Percentiles rank a stretch among this genome's conserved stretches.
Evolutionary conservation across 2,797 vertebrate genomes (phyloP).

Genomic region (Chiloscyllium punctatum): DNA sequence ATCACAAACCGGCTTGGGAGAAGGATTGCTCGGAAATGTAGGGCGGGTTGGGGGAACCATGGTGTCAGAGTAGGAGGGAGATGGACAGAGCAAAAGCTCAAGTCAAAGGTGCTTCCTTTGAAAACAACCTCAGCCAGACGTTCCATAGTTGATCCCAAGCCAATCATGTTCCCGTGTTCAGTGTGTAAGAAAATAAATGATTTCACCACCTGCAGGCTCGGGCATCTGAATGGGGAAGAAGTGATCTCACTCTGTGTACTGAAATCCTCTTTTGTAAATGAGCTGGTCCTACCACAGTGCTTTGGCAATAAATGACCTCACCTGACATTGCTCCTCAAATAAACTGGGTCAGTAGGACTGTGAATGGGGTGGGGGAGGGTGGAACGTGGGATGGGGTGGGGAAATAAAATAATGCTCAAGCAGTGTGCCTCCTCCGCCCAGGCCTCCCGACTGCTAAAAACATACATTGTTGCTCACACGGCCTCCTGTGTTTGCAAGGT

Average conservation of each 20-base stretch:
- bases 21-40: slow-evolving; percentile 63
- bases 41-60: slow-evolving; percentile 27
- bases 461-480: slow-evolving; percentile 66
- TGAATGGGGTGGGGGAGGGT: not conserved
- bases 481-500: slow-evolving; percentile 48
- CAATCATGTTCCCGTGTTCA: slow-evolving; percentile 62
- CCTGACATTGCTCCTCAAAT: slow-evolving; percentile 71
- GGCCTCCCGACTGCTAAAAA: slow-evolving; percentile 57
- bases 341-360: slow-evolving; percentile 76
- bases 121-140: slow-evolving; percentile 50
- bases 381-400: slow-evolving; percentile 53
- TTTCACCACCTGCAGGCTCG: slow-evolving; percentile 67
- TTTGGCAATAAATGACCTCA: slow-evolving; percentile 82
- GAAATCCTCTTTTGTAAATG: slow-evolving; percentile 77
- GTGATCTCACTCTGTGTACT: slow-evolving; percentile 70
- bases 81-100: slow-evolving; percentile 44
- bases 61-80: slow-evolving; percentile 41
- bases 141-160: slow-evolving; percentile 64
- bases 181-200: slow-evolving; percentile 70
- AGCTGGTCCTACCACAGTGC: slow-evolving; percentile 64
- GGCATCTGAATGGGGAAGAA: slow-evolving; percentile 50
- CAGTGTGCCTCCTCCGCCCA: slow-evolving; percentile 57
- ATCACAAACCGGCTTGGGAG: slow-evolving; percentile 52
- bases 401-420: slow-evolving; percentile 63
- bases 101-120: slow-evolving; percentile 58